These are phyloP conservation scores for Ryuthela nishihirai DNA, from an alignment of 2,888 invertebrate genomes.

Conservation along the genomic window DNA sequence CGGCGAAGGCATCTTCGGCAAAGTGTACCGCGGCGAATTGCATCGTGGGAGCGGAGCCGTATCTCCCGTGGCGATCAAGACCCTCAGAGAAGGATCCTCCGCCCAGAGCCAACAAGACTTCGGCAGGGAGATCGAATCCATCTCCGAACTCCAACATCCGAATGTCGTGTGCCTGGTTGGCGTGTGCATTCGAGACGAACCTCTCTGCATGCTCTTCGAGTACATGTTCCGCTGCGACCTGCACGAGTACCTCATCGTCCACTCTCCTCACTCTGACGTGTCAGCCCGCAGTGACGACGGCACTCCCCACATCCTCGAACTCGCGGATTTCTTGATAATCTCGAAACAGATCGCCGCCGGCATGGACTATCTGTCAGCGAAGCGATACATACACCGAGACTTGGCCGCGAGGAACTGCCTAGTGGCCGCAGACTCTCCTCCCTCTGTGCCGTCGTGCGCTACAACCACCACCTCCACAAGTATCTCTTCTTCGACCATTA, in stretches of 20 bases:
- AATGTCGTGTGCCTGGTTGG: conserved; percentile 76
- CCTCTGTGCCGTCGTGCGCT: conserved; percentile 18
- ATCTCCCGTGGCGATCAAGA: conserved; percentile 71
- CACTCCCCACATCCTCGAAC: conserved; percentile 39
- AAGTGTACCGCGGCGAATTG: conserved; percentile 66
- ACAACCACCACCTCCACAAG: conserved; percentile 12
- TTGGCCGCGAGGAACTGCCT: conserved; percentile 94
- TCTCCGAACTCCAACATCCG: conserved; percentile 73
- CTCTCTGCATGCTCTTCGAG: conserved; percentile 87
- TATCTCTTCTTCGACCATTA: conserved; percentile 50
- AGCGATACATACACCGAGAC: conserved; percentile 95
- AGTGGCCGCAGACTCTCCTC: conserved; percentile 66
- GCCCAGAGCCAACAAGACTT: conserved; percentile 74
- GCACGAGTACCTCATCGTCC: conserved; percentile 88
- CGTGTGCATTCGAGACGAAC: conserved; percentile 52
- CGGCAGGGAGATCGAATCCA: conserved; percentile 74
- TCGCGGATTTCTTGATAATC: conserved; percentile 75
- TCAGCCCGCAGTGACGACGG: conserved; percentile 65
- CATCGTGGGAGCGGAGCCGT: conserved; percentile 47
- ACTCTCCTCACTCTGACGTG: conserved; percentile 69
- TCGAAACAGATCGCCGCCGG: conserved; percentile 74
- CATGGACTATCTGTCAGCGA: conserved; percentile 60
- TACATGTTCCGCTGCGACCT: conserved; percentile 95
- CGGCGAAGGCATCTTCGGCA: conserved; percentile 96
- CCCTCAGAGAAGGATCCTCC: conserved; percentile 70